A percentile compares a stretch with the other conserved stretches of the same genome.
Evolutionary conservation across 2,113 vertebrate species (phyloP).

Genomic region (Siniperca knerii): DNA sequence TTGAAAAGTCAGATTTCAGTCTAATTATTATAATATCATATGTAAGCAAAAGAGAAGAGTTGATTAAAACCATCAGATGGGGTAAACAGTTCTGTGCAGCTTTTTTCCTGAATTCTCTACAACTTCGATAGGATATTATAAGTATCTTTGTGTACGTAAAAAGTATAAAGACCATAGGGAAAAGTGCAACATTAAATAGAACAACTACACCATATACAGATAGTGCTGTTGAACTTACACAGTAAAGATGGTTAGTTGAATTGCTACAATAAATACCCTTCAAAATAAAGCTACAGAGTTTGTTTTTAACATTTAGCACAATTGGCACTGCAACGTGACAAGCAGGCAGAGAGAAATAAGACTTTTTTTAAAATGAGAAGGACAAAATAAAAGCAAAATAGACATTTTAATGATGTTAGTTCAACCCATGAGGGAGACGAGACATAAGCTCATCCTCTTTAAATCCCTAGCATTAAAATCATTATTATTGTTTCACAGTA

Average conservation of each 20-base stretch:
- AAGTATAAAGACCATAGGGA: background rate
- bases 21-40: background rate
- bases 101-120: background rate
- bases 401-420: no score
- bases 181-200: background rate
- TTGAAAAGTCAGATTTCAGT: background rate
- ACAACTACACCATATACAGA: background rate
- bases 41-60: background rate
- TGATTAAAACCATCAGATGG: background rate
- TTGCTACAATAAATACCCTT: background rate
- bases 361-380: no score
- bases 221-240: background rate
- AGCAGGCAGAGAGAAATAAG: no score
- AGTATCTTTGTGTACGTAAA: background rate
- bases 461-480: no score
- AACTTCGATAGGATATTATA: background rate
- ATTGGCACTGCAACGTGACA: background rate
- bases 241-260: background rate
- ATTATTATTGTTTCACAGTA: no score
- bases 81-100: constrained; percentile 1
- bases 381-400: no score
- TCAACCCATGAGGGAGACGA: no score
- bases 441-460: no score
- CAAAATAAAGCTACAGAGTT: background rate
- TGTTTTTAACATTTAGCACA: background rate